Evolutionary conservation across 2,888 invertebrate genomes (phyloP), one percentile per base, ranked within the genome.

Genomic region (Cephus nigrinus): DNA sequence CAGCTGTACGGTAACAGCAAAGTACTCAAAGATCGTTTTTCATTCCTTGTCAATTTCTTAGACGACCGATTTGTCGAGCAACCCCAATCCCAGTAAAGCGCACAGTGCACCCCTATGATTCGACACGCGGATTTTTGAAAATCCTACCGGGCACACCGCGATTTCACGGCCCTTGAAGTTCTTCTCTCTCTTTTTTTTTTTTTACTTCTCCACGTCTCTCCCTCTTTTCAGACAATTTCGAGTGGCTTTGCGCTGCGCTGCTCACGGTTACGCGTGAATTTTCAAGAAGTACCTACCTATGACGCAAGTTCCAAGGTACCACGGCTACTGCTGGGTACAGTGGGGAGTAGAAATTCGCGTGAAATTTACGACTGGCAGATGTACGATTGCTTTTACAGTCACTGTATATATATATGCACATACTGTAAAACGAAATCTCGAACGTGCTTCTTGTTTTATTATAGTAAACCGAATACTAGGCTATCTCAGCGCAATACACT

Each of bases 321-420:
- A 32, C 9, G 2, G 32, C 4, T 33, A 55, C 55, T 55, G 1
- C 23, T 55, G 55, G 55, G 15, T 55, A 55, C 15, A 55, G 71
- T 9, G 12, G 3, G 12, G 31, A 71, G 71, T 71, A 33, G 31
- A 69, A 76, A 78, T 81, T 78, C 35, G 75, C 78, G 76, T 80
- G 78, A 78, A 82, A 81, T 81, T 81, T 68, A 80, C 69, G 75
- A 55, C 69, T 35, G 80, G 78, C 82, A 84, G 82, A 82, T 84
- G 82, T 79, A 79, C 36, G 72, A 68, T 36, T 71, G 76, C 80
- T 82, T 83, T 82, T 77, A 82, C 75, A 79, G 75, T 82, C 76
- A 78, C 79, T 78, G 23, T 55, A 23, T 23, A 23, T 23, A 23
- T 12, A 35, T 23, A 23, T 55, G 55, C 5, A 55, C 15, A 23